Evolutionary conservation across 2,888 invertebrate genomes (phyloP).

Genomic region (Listrodromus nycthemerus): DNA sequence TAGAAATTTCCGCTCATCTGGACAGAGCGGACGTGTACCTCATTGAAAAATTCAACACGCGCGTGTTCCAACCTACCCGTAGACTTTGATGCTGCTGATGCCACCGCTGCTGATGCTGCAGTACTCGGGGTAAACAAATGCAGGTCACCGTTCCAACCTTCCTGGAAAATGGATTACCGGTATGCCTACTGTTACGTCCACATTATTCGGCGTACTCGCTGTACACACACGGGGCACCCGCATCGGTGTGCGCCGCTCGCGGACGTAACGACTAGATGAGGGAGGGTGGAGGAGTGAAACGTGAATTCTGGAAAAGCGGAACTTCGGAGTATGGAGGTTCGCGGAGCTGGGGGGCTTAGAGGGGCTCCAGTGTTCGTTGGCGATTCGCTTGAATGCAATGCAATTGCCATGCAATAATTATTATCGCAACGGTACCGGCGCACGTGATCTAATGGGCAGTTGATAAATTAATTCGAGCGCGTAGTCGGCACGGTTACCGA

Average conservation of each 20-base stretch:
- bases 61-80: conserved; percentile 21
- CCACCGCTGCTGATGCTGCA: conserved; percentile 20
- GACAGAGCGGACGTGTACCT: conserved; percentile 31
- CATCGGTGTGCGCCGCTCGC: not conserved
- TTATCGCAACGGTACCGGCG: conserved; percentile 38
- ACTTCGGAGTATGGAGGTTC: conserved; percentile 3
- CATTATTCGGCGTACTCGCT: conserved; percentile 28
- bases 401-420: conserved; percentile 53
- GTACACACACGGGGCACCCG: not conserved
- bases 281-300: not conserved
- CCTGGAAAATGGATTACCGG: conserved; percentile 40
- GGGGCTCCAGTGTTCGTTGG: conserved; percentile 12
- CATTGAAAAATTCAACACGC: conserved; percentile 57
- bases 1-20: conserved; percentile 33
- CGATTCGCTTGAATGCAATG: conserved; percentile 24
- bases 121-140: conserved; percentile 40
- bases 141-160: conserved; percentile 23
- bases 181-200: conserved; percentile 26
- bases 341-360: not conserved
- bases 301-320: conserved; percentile 51
- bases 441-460: conserved; percentile 1
- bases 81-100: conserved; percentile 16
- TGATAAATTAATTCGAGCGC: conserved; percentile 50
- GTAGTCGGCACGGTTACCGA: conserved; percentile 24
- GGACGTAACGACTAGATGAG: conserved; percentile 1